Percentiles rank a stretch among this genome's conserved stretches.
phyloP scores from a whole-genome alignment of 2,888 invertebrate genomes.

The Oligia latruncula region DNA sequence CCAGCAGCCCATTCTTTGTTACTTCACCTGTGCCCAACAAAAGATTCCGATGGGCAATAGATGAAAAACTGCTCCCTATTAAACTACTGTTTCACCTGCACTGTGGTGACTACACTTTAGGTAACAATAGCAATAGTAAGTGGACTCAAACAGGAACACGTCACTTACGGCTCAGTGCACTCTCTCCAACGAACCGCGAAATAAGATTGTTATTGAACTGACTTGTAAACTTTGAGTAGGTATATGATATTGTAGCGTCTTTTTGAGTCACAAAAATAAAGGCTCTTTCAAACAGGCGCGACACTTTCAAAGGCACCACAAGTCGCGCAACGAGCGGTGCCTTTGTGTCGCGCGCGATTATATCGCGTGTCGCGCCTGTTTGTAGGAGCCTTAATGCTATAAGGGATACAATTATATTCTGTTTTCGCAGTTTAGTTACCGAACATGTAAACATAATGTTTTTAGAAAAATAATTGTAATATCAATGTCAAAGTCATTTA shows the following conservation, averaged over 20 bases:
- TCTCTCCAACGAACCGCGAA: conserved; percentile 40
- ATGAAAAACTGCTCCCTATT: background rate
- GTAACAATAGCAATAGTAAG: conserved; percentile 55
- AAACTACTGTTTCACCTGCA: conserved; percentile 24
- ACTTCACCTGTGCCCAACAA: background rate
- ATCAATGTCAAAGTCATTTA: too few relatives aligned
- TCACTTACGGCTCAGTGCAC: conserved; percentile 46
- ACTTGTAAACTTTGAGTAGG: background rate
- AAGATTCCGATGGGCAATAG: background rate
- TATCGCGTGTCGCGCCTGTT: too few relatives aligned
- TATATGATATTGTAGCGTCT: background rate
- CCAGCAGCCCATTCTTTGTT: background rate
- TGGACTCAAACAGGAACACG: conserved; percentile 54
- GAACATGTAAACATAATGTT: background rate
- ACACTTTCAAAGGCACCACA: too few relatives aligned
- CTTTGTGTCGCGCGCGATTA: too few relatives aligned
- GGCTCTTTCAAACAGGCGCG: too few relatives aligned
- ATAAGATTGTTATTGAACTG: conserved; percentile 25
- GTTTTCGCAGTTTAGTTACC: background rate
- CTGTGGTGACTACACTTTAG: background rate
- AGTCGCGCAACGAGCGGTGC: too few relatives aligned
- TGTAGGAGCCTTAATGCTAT: background rate
- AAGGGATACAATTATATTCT: background rate
- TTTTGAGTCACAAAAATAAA: background rate
- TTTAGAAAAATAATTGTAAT: background rate